phyloP scores from a whole-genome alignment of 2,113 vertebrate species.

The Echinops telfairi region DNA sequence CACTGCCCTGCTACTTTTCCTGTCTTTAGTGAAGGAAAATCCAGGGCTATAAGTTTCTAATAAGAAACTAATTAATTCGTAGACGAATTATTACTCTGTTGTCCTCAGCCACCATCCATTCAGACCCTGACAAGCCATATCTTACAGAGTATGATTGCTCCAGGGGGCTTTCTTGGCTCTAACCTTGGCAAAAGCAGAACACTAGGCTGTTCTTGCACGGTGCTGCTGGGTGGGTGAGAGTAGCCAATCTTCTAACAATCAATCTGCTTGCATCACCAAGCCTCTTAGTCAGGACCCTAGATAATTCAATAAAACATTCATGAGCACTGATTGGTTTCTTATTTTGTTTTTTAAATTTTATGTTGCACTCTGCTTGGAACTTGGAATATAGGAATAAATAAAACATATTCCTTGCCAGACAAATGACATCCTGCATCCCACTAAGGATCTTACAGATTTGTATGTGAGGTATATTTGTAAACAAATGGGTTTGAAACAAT shows the following conservation, averaged over 20 bases:
- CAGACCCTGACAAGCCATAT: background rate
- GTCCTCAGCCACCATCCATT: no score
- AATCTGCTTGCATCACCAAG: background rate
- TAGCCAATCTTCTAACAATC: background rate
- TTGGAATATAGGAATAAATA: background rate
- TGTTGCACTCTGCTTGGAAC: background rate
- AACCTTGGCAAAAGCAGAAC: no score
- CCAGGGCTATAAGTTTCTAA: no score
- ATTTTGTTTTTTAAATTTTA: background rate
- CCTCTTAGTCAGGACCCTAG: background rate
- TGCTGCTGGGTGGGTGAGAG: background rate
- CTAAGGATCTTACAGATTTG: background rate
- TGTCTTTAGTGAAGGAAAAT: no score
- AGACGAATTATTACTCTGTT: no score
- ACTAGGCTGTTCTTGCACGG: background rate
- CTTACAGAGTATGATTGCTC: background rate
- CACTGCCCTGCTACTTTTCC: no score
- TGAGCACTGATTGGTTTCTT: background rate
- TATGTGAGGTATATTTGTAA: background rate
- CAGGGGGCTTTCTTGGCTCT: background rate
- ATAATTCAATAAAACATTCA: background rate
- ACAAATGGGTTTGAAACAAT: background rate
- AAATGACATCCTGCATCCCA: background rate
- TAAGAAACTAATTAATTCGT: no score
- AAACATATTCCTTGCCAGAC: background rate